Evolutionary conservation across 2,888 invertebrate genomes (phyloP).

Genomic region (Meloe dianella): DNA sequence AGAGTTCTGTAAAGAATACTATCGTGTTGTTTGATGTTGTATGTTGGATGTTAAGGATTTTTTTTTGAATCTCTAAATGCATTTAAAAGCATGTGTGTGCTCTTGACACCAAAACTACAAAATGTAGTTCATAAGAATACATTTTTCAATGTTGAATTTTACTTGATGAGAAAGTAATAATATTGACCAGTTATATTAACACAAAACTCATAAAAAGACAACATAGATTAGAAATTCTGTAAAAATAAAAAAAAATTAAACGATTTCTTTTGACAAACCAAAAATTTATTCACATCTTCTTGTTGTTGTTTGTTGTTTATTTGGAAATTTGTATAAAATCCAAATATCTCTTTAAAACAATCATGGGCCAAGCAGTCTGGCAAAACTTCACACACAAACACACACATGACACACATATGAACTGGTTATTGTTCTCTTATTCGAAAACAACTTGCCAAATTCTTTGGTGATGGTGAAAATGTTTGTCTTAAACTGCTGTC

Average conservation of each 20-base stretch:
- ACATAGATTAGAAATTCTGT: neutral
- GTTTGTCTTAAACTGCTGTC: neutral
- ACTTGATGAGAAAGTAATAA: conserved; percentile 25
- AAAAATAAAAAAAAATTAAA: neutral
- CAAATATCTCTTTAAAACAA: neutral
- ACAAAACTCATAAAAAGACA: neutral
- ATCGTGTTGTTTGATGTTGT: no score
- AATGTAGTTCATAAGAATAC: conserved; percentile 21
- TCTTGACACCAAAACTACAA: conserved; percentile 26
- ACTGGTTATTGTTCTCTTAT: conserved; percentile 16
- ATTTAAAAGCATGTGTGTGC: conserved; percentile 3
- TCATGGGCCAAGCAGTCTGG: conserved; percentile 31
- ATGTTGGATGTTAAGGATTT: neutral
- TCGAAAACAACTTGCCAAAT: neutral
- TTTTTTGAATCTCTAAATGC: neutral
- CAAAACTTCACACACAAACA: conserved; percentile 16
- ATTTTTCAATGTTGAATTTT: conserved; percentile 8
- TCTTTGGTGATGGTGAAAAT: neutral
- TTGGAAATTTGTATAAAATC: neutral
- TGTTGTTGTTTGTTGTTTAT: neutral
- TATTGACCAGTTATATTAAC: conserved; percentile 29
- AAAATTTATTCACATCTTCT: neutral
- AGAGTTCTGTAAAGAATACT: no score
- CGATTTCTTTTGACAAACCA: neutral
- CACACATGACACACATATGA: conserved; percentile 25